Evolutionary conservation across 1,140 invertebrate genomes (phyloP).

Genomic region (Megathymus violae): DNA sequence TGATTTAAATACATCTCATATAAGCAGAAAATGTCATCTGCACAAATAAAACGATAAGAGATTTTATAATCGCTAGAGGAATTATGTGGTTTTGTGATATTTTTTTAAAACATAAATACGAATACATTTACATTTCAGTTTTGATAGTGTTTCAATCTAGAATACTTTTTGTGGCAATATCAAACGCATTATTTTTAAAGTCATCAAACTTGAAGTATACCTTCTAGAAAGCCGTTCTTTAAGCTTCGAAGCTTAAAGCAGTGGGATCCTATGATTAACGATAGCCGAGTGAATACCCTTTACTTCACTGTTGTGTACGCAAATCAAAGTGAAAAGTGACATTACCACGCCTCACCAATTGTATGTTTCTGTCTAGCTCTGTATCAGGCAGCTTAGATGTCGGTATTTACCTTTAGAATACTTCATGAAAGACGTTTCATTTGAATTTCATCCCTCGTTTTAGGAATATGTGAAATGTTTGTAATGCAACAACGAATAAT

Average conservation of each 20-base stretch:
- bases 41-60: no score
- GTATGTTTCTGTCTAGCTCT: constrained; percentile 7
- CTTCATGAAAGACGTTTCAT: no score
- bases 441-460: no score
- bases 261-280: constrained; percentile 41
- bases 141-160: no score
- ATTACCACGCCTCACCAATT: constrained; percentile 15
- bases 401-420: no score
- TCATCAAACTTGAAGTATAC: neutral
- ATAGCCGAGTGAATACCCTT: constrained; percentile 36
- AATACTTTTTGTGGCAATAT: no score
- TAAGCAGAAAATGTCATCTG: neutral
- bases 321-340: constrained; percentile 48
- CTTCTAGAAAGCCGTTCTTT: constrained; percentile 20
- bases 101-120: no score
- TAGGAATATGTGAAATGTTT: no score
- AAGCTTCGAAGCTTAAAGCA: constrained; percentile 5
- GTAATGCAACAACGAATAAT: no score
- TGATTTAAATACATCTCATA: neutral
- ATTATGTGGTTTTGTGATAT: no score
- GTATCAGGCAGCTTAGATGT: neutral
- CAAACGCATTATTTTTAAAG: no score
- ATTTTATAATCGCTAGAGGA: no score
- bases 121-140: constrained; percentile 3
- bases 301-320: constrained; percentile 43